These are phyloP conservation scores for Aphidius ervi DNA, from an alignment of 1,140 invertebrate species.

Conservation along the genomic window DNA sequence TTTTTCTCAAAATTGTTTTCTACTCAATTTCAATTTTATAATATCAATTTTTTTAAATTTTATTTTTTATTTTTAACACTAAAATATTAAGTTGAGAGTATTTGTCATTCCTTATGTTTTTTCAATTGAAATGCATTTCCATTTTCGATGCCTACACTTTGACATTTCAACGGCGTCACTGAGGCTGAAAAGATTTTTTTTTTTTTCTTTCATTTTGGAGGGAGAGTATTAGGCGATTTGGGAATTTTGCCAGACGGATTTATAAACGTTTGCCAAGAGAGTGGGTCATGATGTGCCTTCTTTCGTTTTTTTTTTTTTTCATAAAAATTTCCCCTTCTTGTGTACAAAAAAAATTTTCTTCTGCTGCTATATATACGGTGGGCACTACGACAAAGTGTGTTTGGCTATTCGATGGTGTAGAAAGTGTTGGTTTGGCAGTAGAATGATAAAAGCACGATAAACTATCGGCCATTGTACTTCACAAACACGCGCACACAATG, in stretches of 20 bases:
- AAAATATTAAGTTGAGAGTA: no score
- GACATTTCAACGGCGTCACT: conserved; percentile 14
- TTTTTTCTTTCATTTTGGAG: no score
- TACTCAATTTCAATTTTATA: no score
- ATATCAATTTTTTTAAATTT: no score
- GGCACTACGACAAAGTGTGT: conserved; percentile 1
- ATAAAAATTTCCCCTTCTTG: no score
- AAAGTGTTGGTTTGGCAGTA: conserved; percentile 31
- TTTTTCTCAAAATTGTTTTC: no score
- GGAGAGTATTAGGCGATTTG: conserved; percentile 13
- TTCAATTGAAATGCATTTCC: neutral
- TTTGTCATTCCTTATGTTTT: neutral
- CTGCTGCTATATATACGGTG: no score
- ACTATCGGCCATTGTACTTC: conserved; percentile 27
- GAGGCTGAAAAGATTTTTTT: conserved; percentile 16
- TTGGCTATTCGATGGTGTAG: conserved; percentile 20
- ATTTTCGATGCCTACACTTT: conserved; percentile 5
- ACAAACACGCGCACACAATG: neutral
- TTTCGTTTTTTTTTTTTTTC: no score
- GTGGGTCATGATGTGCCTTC: conserved; percentile 3
- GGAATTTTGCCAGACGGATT: conserved; percentile 19
- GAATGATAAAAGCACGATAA: conserved; percentile 40
- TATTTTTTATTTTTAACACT: no score
- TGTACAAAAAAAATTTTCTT: no score
- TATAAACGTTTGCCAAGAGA: conserved; percentile 19